Conservation (phyloP, 2,797 vertebrate genomes). For the Mergus octosetaceus region DNA sequence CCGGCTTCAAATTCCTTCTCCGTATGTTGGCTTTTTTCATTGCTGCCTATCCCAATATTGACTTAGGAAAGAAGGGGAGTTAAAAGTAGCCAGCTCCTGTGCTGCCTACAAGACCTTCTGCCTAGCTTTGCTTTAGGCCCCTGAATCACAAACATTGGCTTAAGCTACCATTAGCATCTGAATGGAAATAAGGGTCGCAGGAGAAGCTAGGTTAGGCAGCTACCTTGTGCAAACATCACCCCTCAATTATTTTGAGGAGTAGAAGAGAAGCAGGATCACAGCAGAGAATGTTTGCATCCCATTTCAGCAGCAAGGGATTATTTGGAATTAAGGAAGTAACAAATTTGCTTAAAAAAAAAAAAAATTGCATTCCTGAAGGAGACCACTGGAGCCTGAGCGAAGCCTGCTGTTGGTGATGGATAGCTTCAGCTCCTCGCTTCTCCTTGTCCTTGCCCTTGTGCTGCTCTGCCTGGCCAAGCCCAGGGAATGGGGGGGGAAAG, state of each 20-base stretch:
- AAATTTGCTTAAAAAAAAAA: background rate
- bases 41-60: slow-evolving; percentile 63
- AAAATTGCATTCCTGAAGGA: background rate
- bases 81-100: slow-evolving; percentile 2
- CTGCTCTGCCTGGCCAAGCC: background rate
- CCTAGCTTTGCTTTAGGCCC: slow-evolving; percentile 40
- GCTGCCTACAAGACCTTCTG: slow-evolving; percentile 20
- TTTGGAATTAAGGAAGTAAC: background rate
- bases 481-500: background rate
- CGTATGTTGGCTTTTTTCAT: slow-evolving; percentile 45
- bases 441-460: background rate
- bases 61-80: slow-evolving; percentile 41
- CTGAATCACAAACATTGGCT: slow-evolving; percentile 25
- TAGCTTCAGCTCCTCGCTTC: background rate
- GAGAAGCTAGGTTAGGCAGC: background rate
- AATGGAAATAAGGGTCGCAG: background rate
- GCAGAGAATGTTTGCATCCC: background rate
- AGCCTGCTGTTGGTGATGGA: background rate
- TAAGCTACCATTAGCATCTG: slow-evolving; percentile 40
- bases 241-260: background rate
- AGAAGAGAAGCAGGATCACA: background rate
- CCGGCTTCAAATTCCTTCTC: slow-evolving; percentile 54
- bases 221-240: background rate
- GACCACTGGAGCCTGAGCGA: background rate
- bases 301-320: background rate